Percentiles rank a stretch among this genome's conserved stretches.
phyloP scores from a whole-genome alignment of 2,797 vertebrate genomes.

The Gymnodraco acuticeps region DNA sequence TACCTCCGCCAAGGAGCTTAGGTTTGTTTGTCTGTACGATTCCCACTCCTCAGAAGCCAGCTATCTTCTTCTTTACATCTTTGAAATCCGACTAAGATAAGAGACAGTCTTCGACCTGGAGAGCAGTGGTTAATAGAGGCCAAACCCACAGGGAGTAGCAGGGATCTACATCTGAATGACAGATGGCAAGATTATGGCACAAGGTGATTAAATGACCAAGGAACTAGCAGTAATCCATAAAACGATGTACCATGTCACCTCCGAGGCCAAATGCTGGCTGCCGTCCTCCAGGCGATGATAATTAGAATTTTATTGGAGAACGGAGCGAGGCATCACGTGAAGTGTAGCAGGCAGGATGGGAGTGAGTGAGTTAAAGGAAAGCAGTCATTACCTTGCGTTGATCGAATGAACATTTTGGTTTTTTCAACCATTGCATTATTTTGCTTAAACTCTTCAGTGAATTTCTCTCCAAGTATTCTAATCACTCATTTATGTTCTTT shows the following conservation, averaged over 20 bases:
- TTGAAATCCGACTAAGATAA: conserved; percentile 50
- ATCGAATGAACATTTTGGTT: conserved; percentile 9
- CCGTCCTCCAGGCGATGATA: conserved; percentile 53
- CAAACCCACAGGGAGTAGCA: conserved; percentile 48
- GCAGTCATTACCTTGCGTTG: conserved; percentile 29
- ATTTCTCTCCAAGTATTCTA: conserved; percentile 9
- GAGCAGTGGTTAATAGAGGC: conserved; percentile 58
- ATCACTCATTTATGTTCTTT: background rate
- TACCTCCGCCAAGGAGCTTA: too few species aligned
- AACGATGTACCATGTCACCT: conserved; percentile 66
- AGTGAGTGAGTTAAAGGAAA: conserved; percentile 40
- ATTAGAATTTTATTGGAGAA: conserved; percentile 70
- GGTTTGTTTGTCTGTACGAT: background rate
- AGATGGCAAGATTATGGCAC: conserved; percentile 64
- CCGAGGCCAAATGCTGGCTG: conserved; percentile 31
- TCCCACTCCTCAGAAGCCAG: background rate
- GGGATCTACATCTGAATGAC: conserved; percentile 52
- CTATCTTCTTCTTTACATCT: conserved; percentile 13
- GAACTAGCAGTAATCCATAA: conserved; percentile 70
- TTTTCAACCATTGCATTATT: background rate
- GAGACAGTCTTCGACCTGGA: conserved; percentile 18
- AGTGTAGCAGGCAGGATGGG: conserved; percentile 12
- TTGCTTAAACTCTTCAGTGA: conserved; percentile 5
- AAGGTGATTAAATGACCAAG: conserved; percentile 59
- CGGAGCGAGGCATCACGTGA: conserved; percentile 36